Percentiles rank a stretch among this genome's conserved stretches.
Conservation (phyloP, 2,797 vertebrate genomes). For the Pyrocephalus nanus region DNA sequence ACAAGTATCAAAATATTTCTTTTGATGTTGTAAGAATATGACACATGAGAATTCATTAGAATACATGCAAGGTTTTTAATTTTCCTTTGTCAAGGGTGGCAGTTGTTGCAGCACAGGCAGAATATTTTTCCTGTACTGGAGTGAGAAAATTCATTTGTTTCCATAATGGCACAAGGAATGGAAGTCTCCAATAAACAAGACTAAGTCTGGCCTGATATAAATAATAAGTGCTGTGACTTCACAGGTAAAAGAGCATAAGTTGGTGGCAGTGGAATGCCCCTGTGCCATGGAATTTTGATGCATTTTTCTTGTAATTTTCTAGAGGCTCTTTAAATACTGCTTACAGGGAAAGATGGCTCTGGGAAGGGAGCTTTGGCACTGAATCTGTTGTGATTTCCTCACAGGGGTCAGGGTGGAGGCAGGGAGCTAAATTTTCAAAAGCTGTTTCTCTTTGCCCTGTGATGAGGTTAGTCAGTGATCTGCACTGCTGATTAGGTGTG, state of each 20-base stretch:
- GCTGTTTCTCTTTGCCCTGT: background rate
- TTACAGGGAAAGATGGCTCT: background rate
- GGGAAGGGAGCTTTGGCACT: background rate
- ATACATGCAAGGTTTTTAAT: background rate
- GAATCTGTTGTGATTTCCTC: background rate
- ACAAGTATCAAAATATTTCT: background rate
- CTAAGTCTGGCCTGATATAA: background rate
- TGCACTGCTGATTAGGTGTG: background rate
- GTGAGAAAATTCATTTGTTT: background rate
- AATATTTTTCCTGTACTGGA: background rate
- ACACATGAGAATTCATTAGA: background rate
- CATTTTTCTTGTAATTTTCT: background rate
- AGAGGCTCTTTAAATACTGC: background rate
- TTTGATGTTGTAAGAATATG: background rate
- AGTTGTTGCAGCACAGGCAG: background rate
- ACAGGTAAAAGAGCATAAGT: background rate
- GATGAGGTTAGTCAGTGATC: background rate
- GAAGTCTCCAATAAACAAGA: background rate
- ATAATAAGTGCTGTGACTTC: background rate
- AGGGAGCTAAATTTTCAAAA: background rate
- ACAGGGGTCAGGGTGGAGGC: accelerated
- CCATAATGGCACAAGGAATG: background rate
- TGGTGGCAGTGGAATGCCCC: background rate
- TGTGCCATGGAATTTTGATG: background rate
- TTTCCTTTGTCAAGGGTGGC: background rate